Conservation (phyloP, 2,797 vertebrate species). For the Ataeniobius toweri region DNA sequence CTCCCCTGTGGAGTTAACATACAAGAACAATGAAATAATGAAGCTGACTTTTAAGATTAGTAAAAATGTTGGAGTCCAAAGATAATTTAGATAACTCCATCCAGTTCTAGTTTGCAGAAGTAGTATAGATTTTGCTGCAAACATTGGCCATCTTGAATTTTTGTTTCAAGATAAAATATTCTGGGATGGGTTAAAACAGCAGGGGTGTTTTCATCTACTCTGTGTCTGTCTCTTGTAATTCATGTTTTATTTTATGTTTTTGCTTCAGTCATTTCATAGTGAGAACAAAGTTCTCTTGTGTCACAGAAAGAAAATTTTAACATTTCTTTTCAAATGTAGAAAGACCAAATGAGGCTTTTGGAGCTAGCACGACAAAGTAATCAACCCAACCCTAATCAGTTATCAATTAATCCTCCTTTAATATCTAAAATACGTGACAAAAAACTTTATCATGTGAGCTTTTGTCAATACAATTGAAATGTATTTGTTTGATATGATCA, state of each 20-base stretch:
- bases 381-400: neutral
- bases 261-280: neutral
- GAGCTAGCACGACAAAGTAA: neutral
- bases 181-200: neutral
- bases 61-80: too few relatives aligned
- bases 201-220: neutral
- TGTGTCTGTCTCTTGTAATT: too few relatives aligned
- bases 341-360: neutral
- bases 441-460: too few relatives aligned
- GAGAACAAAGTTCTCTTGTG: neutral
- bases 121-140: too few relatives aligned
- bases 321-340: neutral
- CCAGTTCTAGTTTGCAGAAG: too few relatives aligned
- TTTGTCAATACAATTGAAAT: neutral
- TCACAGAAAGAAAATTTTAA: neutral
- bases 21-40: too few relatives aligned
- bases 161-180: too few relatives aligned
- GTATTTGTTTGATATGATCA: neutral
- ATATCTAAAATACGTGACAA: neutral
- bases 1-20: too few relatives aligned
- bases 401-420: neutral
- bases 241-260: neutral
- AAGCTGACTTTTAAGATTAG: too few relatives aligned
- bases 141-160: too few relatives aligned
- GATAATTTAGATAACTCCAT: too few relatives aligned